Percentiles rank a stretch among this genome's conserved stretches.
Conservation (phyloP, 2,797 vertebrate genomes). For the Lophotriccus pileatus region DNA sequence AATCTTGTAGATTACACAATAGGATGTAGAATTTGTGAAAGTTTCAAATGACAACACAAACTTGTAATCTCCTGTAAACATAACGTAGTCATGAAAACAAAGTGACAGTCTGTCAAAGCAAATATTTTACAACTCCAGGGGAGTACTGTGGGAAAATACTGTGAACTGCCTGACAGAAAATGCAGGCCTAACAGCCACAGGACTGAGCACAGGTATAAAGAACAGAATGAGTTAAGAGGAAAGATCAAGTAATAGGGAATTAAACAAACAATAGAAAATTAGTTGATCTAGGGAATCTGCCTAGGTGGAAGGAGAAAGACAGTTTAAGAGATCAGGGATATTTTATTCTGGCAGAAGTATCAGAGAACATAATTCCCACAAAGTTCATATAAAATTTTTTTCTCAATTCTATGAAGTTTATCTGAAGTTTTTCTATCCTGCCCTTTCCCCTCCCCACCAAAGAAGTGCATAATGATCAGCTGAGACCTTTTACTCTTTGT, state of each 20-base stretch:
- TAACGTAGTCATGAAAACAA: not conserved
- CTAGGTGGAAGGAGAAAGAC: not conserved
- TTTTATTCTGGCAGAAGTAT: not conserved
- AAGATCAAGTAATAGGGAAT: not conserved
- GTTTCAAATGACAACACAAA: not conserved
- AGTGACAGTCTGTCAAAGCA: not conserved
- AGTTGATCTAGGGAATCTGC: not conserved
- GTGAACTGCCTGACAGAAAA: not conserved
- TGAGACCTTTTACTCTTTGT: not conserved
- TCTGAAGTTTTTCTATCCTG: not conserved
- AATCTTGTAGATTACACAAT: not conserved
- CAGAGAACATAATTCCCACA: not conserved
- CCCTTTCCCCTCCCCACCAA: not conserved
- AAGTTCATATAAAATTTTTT: not conserved
- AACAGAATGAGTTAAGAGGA: not conserved
- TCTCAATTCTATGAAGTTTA: not conserved
- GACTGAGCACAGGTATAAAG: not conserved
- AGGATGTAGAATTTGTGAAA: not conserved
- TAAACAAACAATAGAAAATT: not conserved
- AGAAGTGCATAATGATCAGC: not conserved
- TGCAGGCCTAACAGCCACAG: not conserved
- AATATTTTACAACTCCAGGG: not conserved
- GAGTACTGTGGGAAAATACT: not conserved
- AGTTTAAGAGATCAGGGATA: not conserved
- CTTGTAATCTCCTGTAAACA: not conserved